These are phyloP conservation scores for Xiphophorus couchianus DNA, from an alignment of 2,113 vertebrate species.

Conservation along the genomic window DNA sequence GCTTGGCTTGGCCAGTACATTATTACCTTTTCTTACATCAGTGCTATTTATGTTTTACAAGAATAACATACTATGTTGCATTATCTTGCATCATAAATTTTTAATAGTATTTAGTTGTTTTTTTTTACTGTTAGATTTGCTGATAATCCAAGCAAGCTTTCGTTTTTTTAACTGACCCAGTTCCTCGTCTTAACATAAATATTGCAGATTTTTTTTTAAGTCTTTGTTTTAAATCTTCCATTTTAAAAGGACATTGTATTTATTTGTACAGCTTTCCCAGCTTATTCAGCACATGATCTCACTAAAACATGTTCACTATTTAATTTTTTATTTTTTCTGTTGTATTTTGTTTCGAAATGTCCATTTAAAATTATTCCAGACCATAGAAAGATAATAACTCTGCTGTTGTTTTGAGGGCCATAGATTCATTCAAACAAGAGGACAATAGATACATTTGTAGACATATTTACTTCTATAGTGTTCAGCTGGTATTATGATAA, in stretches of 20 bases:
- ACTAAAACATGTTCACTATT: no score
- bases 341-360: constrained; percentile 29
- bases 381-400: background rate
- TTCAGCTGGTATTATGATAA: background rate
- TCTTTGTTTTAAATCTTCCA: background rate
- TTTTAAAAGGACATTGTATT: background rate
- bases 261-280: background rate
- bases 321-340: constrained; percentile 10
- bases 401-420: background rate
- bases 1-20: background rate
- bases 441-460: background rate
- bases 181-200: constrained; percentile 39
- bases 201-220: constrained; percentile 18
- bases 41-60: background rate
- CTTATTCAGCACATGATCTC: background rate
- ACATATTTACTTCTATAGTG: background rate
- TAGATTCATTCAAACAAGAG: background rate
- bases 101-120: constrained; percentile 11
- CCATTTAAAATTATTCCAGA: background rate
- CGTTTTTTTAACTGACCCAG: constrained; percentile 34
- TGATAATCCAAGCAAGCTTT: constrained; percentile 26
- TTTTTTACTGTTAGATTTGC: background rate
- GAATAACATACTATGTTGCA: background rate
- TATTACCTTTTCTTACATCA: constrained; percentile 15
- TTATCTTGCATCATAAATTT: constrained; percentile 1